These are phyloP conservation scores for Polypterus senegalus DNA, from an alignment of 2,113 vertebrate genomes.

Conservation along the genomic window DNA sequence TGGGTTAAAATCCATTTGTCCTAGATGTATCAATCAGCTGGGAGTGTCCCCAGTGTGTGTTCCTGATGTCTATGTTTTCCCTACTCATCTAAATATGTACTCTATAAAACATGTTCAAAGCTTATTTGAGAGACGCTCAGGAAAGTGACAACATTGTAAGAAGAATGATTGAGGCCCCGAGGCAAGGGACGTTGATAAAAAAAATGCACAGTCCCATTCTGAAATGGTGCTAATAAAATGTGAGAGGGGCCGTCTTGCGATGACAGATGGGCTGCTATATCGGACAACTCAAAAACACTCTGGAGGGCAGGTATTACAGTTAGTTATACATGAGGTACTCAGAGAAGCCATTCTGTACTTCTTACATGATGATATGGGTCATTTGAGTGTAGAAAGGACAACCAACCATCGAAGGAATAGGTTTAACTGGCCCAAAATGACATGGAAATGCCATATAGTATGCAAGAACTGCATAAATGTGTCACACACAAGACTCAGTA, in stretches of 20 bases:
- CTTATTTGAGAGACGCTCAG: neutral
- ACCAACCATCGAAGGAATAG: neutral
- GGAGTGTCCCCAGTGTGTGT: neutral
- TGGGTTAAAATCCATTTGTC: neutral
- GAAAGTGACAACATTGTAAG: conserved; percentile 10
- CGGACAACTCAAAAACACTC: neutral
- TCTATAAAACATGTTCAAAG: neutral
- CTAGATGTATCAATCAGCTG: conserved; percentile 4
- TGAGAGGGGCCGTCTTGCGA: conserved; percentile 2
- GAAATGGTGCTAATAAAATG: neutral
- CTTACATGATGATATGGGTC: conserved; percentile 12
- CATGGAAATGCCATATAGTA: conserved; percentile 1
- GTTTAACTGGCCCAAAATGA: conserved; percentile 14
- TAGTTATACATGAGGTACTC: conserved; percentile 8
- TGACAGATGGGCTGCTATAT: conserved; percentile 10
- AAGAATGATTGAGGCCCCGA: neutral
- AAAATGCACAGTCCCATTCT: neutral
- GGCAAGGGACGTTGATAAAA: neutral
- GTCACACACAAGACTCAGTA: conserved; percentile 3
- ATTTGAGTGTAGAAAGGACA: conserved; percentile 6
- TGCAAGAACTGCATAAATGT: conserved; percentile 8
- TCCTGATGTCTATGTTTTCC: conserved; percentile 1
- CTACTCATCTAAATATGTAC: neutral
- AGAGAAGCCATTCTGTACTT: neutral
- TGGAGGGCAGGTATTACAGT: neutral